Base-by-base conservation (phyloP, 2,113 vertebrate genomes). In the Octodon degus region DNA sequence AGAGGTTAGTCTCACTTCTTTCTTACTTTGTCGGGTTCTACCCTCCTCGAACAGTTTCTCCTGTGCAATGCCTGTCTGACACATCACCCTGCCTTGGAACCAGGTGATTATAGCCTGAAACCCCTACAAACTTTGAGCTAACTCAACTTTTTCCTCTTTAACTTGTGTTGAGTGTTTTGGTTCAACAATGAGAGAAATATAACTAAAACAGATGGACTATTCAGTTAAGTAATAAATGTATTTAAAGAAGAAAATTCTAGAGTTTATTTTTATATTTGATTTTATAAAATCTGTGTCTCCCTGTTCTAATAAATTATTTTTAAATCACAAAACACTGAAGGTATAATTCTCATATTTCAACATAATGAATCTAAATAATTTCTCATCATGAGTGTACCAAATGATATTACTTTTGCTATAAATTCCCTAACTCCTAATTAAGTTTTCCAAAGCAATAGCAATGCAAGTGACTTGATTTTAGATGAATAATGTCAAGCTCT, bases 381-480 rank as follows among this genome's bases (percentile, higher is more conserved):
- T 90, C 68, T 92, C 0, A 7, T 95, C 96, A 97, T 96, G 97
- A 96, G 25, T 89, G 13, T 92, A 92, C 91, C 87, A 95, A 97
- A 96, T 91, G 94, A 92, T 97, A 98, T 98, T 97, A 95, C 95
- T 97, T 96, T 85, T 86, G 37, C 50, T 97, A 97, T 96, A 98
- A 96, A 96, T 91, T 98, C 97, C 91, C 94, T 89, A 95, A 96
- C 95, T 98, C 97, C 96, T 98, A 98, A 98, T 98, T 98, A 98
- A 96, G 96, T 93, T 97, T 98, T 98, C 93, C 80, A 97, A 98
- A 98, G 97, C 94, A 98, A 96, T 94, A 98, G 93, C 91, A 97
- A 97, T 97, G 90, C 88, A 98, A 94, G 96, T 91, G 94, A 97
- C 92, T 98, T 90, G 93, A 96, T 98, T 98, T 97, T 95, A 94